phyloP scores from a whole-genome alignment of 1,140 invertebrate genomes.

The Zaprionus tsacasi region DNA sequence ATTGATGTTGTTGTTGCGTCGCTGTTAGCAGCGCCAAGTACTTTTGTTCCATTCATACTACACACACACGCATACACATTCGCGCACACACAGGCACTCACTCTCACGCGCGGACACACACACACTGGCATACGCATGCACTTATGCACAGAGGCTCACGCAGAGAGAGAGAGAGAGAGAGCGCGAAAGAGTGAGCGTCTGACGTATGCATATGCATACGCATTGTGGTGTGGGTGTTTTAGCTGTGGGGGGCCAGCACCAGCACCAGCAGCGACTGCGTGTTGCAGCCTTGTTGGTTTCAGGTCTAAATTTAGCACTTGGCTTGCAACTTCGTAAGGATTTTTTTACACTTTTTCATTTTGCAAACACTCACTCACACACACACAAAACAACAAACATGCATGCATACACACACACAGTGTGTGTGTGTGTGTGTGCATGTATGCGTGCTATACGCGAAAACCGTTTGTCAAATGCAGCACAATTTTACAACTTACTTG shows the following conservation, averaged over 20 bases:
- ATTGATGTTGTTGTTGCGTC: slow-evolving; percentile 47
- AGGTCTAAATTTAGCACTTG: slow-evolving; percentile 80
- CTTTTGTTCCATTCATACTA: slow-evolving; percentile 81
- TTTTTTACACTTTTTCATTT: slow-evolving; percentile 44
- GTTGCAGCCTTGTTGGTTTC: slow-evolving; percentile 74
- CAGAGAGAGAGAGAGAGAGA: slow-evolving; percentile 29
- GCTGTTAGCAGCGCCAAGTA: slow-evolving; percentile 53
- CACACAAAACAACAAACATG: background rate
- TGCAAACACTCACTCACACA: slow-evolving; percentile 29
- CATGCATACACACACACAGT: background rate
- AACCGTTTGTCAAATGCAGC: slow-evolving; percentile 33
- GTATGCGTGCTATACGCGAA: slow-evolving; percentile 34
- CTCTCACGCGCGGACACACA: slow-evolving; percentile 25
- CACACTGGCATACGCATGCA: slow-evolving; percentile 31
- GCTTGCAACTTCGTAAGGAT: slow-evolving; percentile 75
- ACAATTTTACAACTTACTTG: slow-evolving; percentile 65
- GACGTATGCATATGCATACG: slow-evolving; percentile 61
- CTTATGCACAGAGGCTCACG: slow-evolving; percentile 31
- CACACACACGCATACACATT: slow-evolving; percentile 47
- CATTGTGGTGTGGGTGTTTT: slow-evolving; percentile 55
- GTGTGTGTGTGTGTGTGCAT: background rate
- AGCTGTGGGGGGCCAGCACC: slow-evolving; percentile 49
- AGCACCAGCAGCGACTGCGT: slow-evolving; percentile 49
- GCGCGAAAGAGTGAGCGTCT: slow-evolving; percentile 42
- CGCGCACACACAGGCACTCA: slow-evolving; percentile 21